Conservation (phyloP, 2,888 invertebrate species). For the Erebia epiphron region DNA sequence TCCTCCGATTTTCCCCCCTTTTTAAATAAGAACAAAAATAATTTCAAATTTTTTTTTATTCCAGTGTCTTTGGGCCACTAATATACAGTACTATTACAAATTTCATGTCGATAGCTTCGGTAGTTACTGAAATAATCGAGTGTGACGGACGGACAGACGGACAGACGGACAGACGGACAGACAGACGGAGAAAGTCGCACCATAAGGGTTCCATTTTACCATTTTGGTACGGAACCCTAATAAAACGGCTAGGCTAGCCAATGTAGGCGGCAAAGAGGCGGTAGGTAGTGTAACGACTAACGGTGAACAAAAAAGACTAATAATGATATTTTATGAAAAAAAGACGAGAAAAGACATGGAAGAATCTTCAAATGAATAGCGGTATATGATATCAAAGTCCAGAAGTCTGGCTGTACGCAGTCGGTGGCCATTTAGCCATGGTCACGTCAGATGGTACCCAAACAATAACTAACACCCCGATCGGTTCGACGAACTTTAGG, state of each 20-base stretch:
- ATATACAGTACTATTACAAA: no score
- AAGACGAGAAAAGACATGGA: neutral
- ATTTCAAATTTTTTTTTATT: no score
- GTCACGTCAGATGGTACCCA: conserved; percentile 16
- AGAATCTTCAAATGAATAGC: conserved; percentile 3
- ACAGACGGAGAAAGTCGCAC: no score
- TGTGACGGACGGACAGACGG: no score
- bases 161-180: no score
- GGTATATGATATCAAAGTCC: conserved; percentile 23
- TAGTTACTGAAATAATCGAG: no score
- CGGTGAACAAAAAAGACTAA: conserved; percentile 1
- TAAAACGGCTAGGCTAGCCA: neutral
- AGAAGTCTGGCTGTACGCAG: neutral
- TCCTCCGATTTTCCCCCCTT: no score
- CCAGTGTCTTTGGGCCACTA: no score
- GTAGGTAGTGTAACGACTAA: neutral
- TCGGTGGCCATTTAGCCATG: conserved; percentile 23
- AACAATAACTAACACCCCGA: conserved; percentile 21
- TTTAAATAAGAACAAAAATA: no score
- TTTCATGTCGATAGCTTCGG: no score
- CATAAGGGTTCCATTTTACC: no score
- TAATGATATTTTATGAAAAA: conserved; percentile 10
- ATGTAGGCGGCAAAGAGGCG: neutral
- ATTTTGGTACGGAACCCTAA: no score
- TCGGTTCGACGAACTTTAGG: conserved; percentile 24